phyloP scores from a whole-genome alignment of 1,140 invertebrate genomes.

The Drosophila albomicans region DNA sequence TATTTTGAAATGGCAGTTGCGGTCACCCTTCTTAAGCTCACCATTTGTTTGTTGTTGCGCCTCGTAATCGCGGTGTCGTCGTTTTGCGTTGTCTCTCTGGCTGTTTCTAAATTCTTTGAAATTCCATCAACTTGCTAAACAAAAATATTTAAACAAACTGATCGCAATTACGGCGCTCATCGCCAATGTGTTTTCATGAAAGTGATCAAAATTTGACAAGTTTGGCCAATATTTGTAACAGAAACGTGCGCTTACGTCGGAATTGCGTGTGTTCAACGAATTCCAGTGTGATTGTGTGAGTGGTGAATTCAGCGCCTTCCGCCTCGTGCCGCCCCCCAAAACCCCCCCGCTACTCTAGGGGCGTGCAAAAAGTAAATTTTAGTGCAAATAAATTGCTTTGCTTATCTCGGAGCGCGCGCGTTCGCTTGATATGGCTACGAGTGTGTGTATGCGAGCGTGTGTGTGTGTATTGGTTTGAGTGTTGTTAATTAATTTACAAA shows the following conservation, averaged over 20 bases:
- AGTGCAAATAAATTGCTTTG: constrained; percentile 81
- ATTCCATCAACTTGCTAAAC: constrained; percentile 35
- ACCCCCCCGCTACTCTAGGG: constrained; percentile 23
- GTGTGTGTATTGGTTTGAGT: constrained; percentile 48
- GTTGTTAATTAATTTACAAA: constrained; percentile 69
- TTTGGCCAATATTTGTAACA: constrained; percentile 19
- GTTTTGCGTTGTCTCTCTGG: constrained; percentile 49
- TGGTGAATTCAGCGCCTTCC: constrained; percentile 65
- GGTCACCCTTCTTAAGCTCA: constrained; percentile 34
- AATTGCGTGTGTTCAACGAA: constrained; percentile 46
- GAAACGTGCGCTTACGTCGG: constrained; percentile 71
- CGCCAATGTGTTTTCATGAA: background rate
- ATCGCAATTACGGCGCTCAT: constrained; percentile 26
- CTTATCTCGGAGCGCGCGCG: constrained; percentile 74
- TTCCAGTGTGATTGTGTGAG: constrained; percentile 57
- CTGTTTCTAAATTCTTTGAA: constrained; percentile 52
- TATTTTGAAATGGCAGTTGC: background rate
- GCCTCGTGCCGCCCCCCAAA: background rate
- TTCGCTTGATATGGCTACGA: constrained; percentile 50
- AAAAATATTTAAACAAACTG: constrained; percentile 34
- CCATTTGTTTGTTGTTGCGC: constrained; percentile 60
- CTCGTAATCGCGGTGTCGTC: constrained; percentile 56
- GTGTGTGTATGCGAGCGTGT: constrained; percentile 20
- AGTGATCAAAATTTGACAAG: constrained; percentile 28
- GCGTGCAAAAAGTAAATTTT: constrained; percentile 79